Base-by-base conservation (phyloP, 2,888 invertebrate genomes). In the Dendrolimus pini region DNA sequence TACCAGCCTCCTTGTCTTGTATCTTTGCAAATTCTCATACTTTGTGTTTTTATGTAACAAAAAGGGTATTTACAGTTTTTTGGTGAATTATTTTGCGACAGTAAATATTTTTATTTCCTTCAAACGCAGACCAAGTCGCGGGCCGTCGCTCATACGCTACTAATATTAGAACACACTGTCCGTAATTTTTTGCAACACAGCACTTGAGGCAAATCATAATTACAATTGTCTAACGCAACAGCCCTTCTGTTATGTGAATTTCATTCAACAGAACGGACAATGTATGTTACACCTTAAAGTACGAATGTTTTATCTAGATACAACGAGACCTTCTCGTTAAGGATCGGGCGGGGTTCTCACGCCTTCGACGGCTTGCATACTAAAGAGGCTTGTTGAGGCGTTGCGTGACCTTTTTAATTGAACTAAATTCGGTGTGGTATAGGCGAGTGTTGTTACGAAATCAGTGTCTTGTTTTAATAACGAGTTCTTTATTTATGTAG, bases 241-340 rank as follows among this genome's bases (percentile, higher is more conserved):
- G 77, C 81, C 80, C 78, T 80, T 68, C 68, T 69, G 76, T 73
- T 73, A 78, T 85, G 86, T 78, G 85, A 85, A 85, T 76, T 61
- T 71, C 60, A 62, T 61, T 61, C 62, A 55, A 58, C 55, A 65
- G 64, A 64, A 68, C 72, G 66, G 78, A 82, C 74, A 81, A 82
- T 81, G 73, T 75, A 69, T 74, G 72, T 74, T 72, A 78, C 72
- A 54, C 55, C 58, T 61, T 62, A 56, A 57, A 18, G 54, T 54
- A 54, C n/a, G 7, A 9, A 41, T 9, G 56, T 54, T 14, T 42
- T 41, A 59, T 59, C 57, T 57, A 18, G 54, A n/a, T 30, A 54
- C 54, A 54, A 30, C 41, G 56, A 63, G 69, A 68, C 71, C 71
- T 71, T 71, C 64, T 60, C 53, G 2, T 54, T 63, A 60, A 60